These are phyloP conservation scores for Drosophila nikananu DNA, from an alignment of 1,140 invertebrate species.

Conservation along the genomic window DNA sequence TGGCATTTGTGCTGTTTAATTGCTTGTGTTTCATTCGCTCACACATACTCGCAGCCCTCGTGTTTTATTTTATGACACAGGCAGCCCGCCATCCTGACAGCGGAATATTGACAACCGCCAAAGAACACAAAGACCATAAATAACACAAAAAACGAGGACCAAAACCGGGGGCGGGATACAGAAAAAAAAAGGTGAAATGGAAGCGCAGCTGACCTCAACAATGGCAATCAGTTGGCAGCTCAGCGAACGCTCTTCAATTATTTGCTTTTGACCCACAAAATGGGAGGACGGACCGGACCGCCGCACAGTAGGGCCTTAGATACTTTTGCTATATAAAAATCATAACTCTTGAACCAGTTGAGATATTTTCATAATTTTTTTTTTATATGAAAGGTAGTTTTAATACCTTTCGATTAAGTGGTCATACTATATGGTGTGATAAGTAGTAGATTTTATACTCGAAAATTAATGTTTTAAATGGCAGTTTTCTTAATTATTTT, in stretches of 20 bases:
- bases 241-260: slow-evolving; percentile 58
- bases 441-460: too few species aligned
- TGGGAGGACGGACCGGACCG: slow-evolving; percentile 10
- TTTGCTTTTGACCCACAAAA: slow-evolving; percentile 73
- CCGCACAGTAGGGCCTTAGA: too few species aligned
- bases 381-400: too few species aligned
- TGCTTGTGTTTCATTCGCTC: slow-evolving; percentile 41
- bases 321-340: too few species aligned
- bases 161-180: slow-evolving; percentile 15
- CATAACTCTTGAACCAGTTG: too few species aligned
- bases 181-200: slow-evolving; percentile 36
- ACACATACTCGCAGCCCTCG: slow-evolving; percentile 19
- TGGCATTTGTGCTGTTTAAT: slow-evolving; percentile 36
- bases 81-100: not conserved
- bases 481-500: too few species aligned
- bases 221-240: slow-evolving; percentile 53
- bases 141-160: slow-evolving; percentile 38
- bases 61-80: slow-evolving; percentile 44
- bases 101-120: slow-evolving; percentile 34
- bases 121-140: slow-evolving; percentile 47
- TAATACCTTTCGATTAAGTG: too few species aligned
- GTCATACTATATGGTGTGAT: too few species aligned
- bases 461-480: too few species aligned
- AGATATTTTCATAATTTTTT: too few species aligned
- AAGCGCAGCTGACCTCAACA: slow-evolving; percentile 47